Conservation (phyloP, 2,888 invertebrate species). For the Machimus atricapillus region DNA sequence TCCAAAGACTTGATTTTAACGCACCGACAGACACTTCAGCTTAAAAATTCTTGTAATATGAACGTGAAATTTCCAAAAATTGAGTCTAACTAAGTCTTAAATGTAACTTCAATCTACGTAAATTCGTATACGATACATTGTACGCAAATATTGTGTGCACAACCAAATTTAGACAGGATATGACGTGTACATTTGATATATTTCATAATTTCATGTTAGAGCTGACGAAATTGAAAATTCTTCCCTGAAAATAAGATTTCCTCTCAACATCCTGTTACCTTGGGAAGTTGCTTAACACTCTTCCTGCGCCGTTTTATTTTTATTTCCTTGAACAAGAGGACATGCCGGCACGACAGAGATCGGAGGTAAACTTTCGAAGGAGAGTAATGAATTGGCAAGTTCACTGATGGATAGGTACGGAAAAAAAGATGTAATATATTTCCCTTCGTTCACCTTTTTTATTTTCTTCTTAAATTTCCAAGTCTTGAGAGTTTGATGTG, state of each 20-base stretch:
- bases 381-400: conserved; percentile 31
- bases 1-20: not conserved
- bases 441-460: not conserved
- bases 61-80: not conserved
- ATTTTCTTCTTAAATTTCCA: not conserved
- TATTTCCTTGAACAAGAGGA: conserved; percentile 11
- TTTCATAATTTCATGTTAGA: conserved; percentile 21
- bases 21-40: not conserved
- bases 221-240: not conserved
- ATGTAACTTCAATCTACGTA: not conserved
- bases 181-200: not conserved
- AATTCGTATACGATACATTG: not conserved
- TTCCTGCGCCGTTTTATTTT: not conserved
- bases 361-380: conserved; percentile 3
- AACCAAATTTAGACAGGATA: not conserved
- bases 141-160: not conserved
- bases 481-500: conserved; percentile 15
- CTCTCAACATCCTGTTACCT: conserved; percentile 20
- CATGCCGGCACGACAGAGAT: not conserved
- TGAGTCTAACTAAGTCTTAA: not conserved
- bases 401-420: conserved; percentile 32
- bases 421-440: conserved; percentile 11
- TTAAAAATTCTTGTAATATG: not conserved
- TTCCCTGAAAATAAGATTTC: not conserved
- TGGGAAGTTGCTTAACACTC: not conserved